Percentiles rank a stretch among this genome's conserved stretches.
These are phyloP conservation scores for Etheostoma spectabile DNA, from an alignment of 2,113 vertebrate species.

Conservation along the genomic window DNA sequence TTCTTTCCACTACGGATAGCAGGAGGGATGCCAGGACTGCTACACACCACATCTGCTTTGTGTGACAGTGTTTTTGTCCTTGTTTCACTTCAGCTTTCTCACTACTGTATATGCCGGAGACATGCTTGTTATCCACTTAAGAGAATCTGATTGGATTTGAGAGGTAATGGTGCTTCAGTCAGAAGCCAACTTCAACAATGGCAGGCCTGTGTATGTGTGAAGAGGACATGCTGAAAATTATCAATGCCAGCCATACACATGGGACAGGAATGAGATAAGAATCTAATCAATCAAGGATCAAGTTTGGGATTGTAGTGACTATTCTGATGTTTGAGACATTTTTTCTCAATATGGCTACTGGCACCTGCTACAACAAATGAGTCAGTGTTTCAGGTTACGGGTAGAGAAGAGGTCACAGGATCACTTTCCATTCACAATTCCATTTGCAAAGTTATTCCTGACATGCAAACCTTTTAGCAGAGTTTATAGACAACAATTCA, in stretches of 20 bases:
- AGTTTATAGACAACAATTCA: neutral
- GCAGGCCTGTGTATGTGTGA: conserved; percentile 74
- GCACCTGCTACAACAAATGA: conserved; percentile 70
- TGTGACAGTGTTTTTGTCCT: conserved; percentile 72
- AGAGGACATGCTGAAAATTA: conserved; percentile 62
- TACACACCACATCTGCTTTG: conserved; percentile 68
- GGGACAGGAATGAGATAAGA: conserved; percentile 55
- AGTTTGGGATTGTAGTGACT: conserved; percentile 51
- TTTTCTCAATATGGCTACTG: conserved; percentile 14
- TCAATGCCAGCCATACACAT: conserved; percentile 58
- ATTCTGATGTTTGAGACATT: conserved; percentile 47
- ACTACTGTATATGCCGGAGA: conserved; percentile 84
- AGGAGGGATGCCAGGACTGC: conserved; percentile 58
- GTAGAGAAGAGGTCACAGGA: conserved; percentile 59
- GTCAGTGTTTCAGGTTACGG: conserved; percentile 45
- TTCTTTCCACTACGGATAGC: conserved; percentile 64
- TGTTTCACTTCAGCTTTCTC: conserved; percentile 74
- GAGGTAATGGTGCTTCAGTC: conserved; percentile 78
- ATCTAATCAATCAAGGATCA: conserved; percentile 59
- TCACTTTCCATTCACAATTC: conserved; percentile 52
- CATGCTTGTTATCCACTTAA: conserved; percentile 81
- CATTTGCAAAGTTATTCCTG: conserved; percentile 43
- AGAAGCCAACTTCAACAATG: conserved; percentile 71
- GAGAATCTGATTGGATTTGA: conserved; percentile 79
- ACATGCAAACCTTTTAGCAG: conserved; percentile 17